phyloP scores from a whole-genome alignment of 23 tunicate species.

The Botrylloides violaceus region DNA sequence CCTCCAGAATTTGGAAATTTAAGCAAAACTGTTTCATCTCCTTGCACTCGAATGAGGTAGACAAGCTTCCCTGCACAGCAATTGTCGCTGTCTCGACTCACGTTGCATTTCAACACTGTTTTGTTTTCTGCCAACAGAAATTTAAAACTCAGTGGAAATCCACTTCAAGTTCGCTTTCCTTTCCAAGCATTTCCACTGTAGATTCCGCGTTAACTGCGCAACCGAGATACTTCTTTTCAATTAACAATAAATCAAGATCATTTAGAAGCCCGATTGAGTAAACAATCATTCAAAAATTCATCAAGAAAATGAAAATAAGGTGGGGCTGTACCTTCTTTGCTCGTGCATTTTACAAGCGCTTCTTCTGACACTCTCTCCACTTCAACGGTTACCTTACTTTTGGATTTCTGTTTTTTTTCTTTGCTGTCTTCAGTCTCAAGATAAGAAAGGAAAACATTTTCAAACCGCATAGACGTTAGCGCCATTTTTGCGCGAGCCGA shows the following conservation, averaged over 20 bases:
- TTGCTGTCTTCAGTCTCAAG: conserved; percentile 4
- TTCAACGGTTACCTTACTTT: conserved; percentile 29
- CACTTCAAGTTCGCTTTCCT: not conserved
- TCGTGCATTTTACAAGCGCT: conserved; percentile 37
- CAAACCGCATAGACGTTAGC: conserved; percentile 11
- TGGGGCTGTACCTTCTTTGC: conserved; percentile 21
- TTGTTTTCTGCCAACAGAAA: not conserved
- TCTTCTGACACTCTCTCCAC: conserved; percentile 64
- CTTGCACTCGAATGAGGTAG: conserved; percentile 67
- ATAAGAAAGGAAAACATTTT: conserved; percentile 11
- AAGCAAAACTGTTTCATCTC: conserved; percentile 46
- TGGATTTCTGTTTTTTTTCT: conserved; percentile 4
- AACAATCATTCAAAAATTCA: no score
- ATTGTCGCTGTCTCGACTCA: conserved; percentile 47
- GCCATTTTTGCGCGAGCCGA: conserved; percentile 5
- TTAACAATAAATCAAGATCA: no score
- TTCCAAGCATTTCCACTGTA: not conserved
- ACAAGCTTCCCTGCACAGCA: conserved; percentile 38
- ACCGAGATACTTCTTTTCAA: no score
- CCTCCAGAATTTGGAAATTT: conserved; percentile 43
- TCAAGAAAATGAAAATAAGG: no score
- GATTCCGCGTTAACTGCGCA: no score
- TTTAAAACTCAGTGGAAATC: no score
- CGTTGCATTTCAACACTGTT: conserved; percentile 42
- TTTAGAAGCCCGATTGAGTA: no score